A percentile compares a stretch with the other conserved stretches of the same genome.
These are phyloP conservation scores for Lissocephala sabroskyi DNA, from an alignment of 2,888 invertebrate species.

Conservation along the genomic window DNA sequence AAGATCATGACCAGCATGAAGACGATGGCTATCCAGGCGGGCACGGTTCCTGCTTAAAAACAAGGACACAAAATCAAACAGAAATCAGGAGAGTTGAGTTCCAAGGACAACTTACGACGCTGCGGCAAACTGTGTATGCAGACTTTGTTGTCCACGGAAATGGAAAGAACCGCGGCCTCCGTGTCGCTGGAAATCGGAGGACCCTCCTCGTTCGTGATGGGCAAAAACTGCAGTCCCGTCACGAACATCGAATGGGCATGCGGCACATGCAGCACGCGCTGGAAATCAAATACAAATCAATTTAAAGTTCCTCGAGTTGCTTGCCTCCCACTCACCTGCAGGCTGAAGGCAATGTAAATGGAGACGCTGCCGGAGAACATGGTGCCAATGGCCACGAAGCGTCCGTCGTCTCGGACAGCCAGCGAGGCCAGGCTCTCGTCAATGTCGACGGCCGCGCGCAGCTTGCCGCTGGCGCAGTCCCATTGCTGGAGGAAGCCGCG, in stretches of 20 bases:
- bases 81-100: neutral
- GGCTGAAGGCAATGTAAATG: slow-evolving; percentile 91
- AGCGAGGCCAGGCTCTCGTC: slow-evolving; percentile 87
- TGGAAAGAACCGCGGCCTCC: slow-evolving; percentile 92
- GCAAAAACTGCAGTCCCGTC: slow-evolving; percentile 95
- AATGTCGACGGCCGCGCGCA: slow-evolving; percentile 76
- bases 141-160: slow-evolving; percentile 95
- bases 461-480: slow-evolving; percentile 78
- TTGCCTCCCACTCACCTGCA: slow-evolving; percentile 78
- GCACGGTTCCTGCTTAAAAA: slow-evolving; percentile 81
- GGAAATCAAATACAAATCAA: slow-evolving; percentile 29
- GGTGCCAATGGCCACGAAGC: slow-evolving; percentile 92
- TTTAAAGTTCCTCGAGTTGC: too few relatives aligned
- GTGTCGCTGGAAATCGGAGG: slow-evolving; percentile 82
- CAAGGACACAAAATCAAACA: slow-evolving; percentile 9
- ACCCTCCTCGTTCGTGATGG: slow-evolving; percentile 79
- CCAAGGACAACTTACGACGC: slow-evolving; percentile 78
- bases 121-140: slow-evolving; percentile 89
- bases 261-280: slow-evolving; percentile 87
- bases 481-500: slow-evolving; percentile 85
- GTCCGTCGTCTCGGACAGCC: slow-evolving; percentile 91
- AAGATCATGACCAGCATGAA: slow-evolving; percentile 84
- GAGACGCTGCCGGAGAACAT: slow-evolving; percentile 94
- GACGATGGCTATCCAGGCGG: slow-evolving; percentile 85
- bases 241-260: slow-evolving; percentile 97